Conservation (phyloP, 2,797 vertebrate species). For the Pseudotriccus pelzelni region DNA sequence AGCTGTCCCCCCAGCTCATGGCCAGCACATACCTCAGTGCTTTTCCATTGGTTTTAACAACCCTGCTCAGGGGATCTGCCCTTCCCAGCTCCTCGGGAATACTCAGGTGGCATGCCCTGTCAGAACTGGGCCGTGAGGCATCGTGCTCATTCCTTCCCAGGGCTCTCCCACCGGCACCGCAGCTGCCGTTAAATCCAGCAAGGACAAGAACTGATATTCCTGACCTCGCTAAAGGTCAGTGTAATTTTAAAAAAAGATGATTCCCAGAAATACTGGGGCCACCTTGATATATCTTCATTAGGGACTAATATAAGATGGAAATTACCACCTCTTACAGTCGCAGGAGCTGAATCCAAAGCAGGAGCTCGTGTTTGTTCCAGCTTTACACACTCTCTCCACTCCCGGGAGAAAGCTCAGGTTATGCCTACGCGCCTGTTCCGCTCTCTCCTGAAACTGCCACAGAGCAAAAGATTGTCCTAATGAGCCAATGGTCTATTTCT, state of each 20-base stretch:
- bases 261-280: neutral
- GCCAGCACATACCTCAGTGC: too few species aligned
- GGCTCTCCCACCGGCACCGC: neutral
- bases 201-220: fast-evolving
- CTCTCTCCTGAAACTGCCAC: neutral
- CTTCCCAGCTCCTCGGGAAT: neutral
- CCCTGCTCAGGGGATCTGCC: fast-evolving
- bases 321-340: fast-evolving
- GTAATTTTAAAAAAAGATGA: neutral
- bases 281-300: neutral
- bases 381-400: fast-evolving
- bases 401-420: neutral
- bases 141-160: fast-evolving
- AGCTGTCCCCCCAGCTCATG: fast-evolving
- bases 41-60: neutral
- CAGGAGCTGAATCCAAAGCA: neutral
- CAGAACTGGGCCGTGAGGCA: neutral
- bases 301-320: fast-evolving
- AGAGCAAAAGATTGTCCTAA: neutral
- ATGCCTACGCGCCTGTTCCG: fast-evolving
- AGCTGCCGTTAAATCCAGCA: neutral
- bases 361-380: fast-evolving
- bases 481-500: neutral
- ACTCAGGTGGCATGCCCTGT: fast-evolving
- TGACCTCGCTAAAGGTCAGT: fast-evolving